Percentiles rank a stretch among this genome's conserved stretches.
phyloP scores from a whole-genome alignment of 2,797 vertebrate genomes.

The Sebastes hopkinsi region DNA sequence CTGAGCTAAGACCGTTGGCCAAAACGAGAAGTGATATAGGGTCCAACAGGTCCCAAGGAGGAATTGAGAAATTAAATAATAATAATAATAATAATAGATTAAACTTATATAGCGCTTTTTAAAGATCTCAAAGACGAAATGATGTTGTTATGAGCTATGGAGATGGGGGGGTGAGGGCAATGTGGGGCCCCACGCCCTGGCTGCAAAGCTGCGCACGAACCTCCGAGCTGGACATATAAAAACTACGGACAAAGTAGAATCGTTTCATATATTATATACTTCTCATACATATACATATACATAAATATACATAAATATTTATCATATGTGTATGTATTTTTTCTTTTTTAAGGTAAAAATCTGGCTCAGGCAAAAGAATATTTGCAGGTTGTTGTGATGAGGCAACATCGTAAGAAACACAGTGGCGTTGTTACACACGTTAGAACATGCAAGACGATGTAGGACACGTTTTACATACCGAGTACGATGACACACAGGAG shows the following conservation, averaged over 20 bases:
- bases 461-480: background rate
- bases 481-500: slow-evolving; percentile 12
- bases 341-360: slow-evolving; percentile 31
- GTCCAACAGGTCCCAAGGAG: too few species aligned
- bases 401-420: slow-evolving; percentile 16
- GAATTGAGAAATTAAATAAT: too few species aligned
- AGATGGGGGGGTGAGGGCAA: too few species aligned
- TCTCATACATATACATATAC: slow-evolving; percentile 3
- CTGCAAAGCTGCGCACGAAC: too few species aligned
- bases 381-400: slow-evolving; percentile 65
- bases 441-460: slow-evolving; percentile 53
- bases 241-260: background rate
- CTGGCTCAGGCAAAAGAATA: slow-evolving; percentile 62
- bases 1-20: too few species aligned
- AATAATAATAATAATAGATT: too few species aligned
- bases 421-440: slow-evolving; percentile 5
- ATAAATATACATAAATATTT: slow-evolving; percentile 4
- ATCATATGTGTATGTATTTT: background rate
- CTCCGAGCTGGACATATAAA: too few species aligned
- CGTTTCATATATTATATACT: slow-evolving; percentile 27
- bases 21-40: too few species aligned
- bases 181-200: too few species aligned
- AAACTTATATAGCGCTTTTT: too few species aligned
- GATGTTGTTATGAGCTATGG: too few species aligned
- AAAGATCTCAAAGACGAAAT: too few species aligned